These are phyloP conservation scores for Thalassophryne amazonica DNA, from an alignment of 2,797 vertebrate species.

Conservation along the genomic window DNA sequence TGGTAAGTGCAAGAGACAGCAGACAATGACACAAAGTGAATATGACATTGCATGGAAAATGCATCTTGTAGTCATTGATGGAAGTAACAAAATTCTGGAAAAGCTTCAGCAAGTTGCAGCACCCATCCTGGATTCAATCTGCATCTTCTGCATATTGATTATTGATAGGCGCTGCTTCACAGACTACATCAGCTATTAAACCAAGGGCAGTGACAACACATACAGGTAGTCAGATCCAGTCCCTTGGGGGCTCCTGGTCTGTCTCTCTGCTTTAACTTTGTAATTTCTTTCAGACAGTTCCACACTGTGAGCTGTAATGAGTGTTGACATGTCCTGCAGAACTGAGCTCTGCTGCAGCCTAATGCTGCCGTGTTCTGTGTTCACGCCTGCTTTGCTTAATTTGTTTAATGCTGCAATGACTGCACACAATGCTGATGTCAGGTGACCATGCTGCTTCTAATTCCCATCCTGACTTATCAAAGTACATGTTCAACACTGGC, in stretches of 20 bases:
- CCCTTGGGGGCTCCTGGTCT: not conserved
- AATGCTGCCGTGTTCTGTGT: not conserved
- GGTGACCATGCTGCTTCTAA: no score
- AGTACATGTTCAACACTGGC: no score
- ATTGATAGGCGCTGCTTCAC: not conserved
- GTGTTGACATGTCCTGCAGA: not conserved
- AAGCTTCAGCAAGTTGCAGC: not conserved
- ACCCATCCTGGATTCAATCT: not conserved
- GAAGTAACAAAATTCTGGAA: no score
- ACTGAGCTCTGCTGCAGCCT: not conserved
- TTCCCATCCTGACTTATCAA: no score
- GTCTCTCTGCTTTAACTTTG: not conserved
- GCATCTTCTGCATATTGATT: conserved; percentile 18
- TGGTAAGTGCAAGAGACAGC: no score
- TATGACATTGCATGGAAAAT: no score
- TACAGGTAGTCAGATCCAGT: not conserved
- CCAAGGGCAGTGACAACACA: not conserved
- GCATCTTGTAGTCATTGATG: no score
- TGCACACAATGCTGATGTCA: no score
- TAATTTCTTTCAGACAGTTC: no score
- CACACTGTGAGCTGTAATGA: not conserved
- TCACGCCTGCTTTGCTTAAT: conserved; percentile 22
- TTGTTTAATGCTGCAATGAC: conserved; percentile 11
- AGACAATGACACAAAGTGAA: no score
- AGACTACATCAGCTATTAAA: not conserved